Percentiles rank a stretch among this genome's conserved stretches.
Evolutionary conservation across 2,797 vertebrate species (phyloP).

Genomic region (Heliangelus exortis): DNA sequence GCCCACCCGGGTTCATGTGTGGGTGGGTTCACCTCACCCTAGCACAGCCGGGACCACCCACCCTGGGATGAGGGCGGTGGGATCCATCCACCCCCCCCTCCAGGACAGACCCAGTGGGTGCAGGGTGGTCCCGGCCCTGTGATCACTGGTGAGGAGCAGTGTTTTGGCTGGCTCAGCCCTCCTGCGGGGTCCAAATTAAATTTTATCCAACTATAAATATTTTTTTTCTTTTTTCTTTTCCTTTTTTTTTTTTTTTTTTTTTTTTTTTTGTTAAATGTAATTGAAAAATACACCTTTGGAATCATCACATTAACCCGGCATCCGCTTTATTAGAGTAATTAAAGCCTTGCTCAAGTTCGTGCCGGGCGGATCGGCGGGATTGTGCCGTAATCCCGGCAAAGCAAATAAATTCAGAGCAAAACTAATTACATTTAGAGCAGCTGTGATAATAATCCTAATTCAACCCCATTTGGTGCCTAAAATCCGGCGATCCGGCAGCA

Average conservation of each 20-base stretch:
- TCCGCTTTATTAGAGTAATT: constrained; percentile 53
- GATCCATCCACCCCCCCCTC: background rate
- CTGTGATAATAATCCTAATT: constrained; percentile 76
- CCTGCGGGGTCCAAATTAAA: constrained; percentile 60
- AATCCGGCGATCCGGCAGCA: background rate
- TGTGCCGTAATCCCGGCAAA: constrained; percentile 48
- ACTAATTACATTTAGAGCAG: constrained; percentile 73
- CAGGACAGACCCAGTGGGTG: background rate
- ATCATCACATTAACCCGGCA: constrained; percentile 58
- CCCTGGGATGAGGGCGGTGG: background rate
- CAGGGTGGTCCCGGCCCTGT: fast-evolving
- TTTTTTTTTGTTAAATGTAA: constrained; percentile 67
- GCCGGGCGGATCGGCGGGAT: constrained; percentile 32
- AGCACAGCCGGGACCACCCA: fast-evolving
- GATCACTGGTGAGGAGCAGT: fast-evolving
- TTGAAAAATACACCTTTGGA: constrained; percentile 67
- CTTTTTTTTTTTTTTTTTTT: constrained; percentile 66
- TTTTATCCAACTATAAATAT: constrained; percentile 65
- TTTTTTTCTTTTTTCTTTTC: constrained; percentile 59
- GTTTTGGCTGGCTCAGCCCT: background rate
- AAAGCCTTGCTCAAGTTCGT: constrained; percentile 48
- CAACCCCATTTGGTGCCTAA: constrained; percentile 49
- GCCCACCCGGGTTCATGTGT: fast-evolving
- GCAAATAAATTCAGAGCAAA: constrained; percentile 54
- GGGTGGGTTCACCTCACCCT: background rate